Percentiles rank a stretch among this genome's conserved stretches.
Evolutionary conservation across 2,113 vertebrate genomes (phyloP).

Genomic region (Myotis brandtii): DNA sequence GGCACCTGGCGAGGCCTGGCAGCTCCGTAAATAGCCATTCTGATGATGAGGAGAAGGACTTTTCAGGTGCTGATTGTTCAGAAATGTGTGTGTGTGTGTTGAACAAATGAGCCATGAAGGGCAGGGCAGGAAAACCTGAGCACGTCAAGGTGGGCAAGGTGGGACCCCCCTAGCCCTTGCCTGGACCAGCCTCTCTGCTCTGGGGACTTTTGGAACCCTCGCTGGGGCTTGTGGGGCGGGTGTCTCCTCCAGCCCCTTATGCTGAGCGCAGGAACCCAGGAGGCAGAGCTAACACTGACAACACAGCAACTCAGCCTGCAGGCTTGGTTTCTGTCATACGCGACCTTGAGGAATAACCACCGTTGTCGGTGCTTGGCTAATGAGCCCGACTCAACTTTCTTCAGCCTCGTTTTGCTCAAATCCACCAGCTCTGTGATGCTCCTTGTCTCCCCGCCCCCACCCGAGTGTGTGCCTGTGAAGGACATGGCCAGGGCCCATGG

Average conservation of each 20-base stretch:
- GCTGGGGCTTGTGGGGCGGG: no score
- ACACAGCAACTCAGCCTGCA: conserved; percentile 72
- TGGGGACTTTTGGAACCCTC: neutral
- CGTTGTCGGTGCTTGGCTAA: conserved; percentile 76
- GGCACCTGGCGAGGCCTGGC: neutral
- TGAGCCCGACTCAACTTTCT: conserved; percentile 76
- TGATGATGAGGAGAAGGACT: neutral
- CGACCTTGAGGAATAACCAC: conserved; percentile 84
- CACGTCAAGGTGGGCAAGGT: neutral
- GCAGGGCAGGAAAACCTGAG: neutral
- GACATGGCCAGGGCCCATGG: conserved; percentile 39
- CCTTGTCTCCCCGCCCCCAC: neutral
- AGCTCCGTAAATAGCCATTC: neutral
- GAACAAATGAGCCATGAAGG: neutral
- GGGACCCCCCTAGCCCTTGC: neutral
- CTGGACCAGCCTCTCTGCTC: neutral
- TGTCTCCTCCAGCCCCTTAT: neutral
- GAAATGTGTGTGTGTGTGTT: no score
- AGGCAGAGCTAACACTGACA: conserved; percentile 58
- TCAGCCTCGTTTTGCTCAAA: conserved; percentile 83
- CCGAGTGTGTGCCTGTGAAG: neutral
- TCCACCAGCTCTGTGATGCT: conserved; percentile 79
- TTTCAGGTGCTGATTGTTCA: neutral
- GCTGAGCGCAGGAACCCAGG: neutral
- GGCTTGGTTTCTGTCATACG: conserved; percentile 77